Evolutionary conservation across 2,888 invertebrate species (phyloP).

Genomic region (Scaptomyza caliginosa): DNA sequence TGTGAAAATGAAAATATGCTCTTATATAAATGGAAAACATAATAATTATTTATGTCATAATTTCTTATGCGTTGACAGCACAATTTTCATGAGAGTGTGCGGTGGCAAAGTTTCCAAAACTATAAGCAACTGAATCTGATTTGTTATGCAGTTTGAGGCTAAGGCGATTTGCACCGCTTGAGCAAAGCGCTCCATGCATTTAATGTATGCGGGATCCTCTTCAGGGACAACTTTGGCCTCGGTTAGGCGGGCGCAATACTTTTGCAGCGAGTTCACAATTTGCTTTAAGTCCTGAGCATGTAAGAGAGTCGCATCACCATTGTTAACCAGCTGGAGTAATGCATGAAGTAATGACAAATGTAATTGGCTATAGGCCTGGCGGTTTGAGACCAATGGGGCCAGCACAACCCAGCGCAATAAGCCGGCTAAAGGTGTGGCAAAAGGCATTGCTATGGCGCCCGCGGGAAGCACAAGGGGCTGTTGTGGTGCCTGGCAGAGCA

Average conservation of each 20-base stretch:
- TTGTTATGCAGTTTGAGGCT: conserved; percentile 91
- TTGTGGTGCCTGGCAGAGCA: conserved; percentile 88
- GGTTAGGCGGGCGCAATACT: conserved; percentile 83
- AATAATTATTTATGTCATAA: conserved; percentile 24
- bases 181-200: conserved; percentile 90
- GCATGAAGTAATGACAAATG: conserved; percentile 89
- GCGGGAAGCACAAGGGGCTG: conserved; percentile 88
- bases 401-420: conserved; percentile 91
- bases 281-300: conserved; percentile 87
- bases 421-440: conserved; percentile 91
- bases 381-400: conserved; percentile 86
- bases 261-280: conserved; percentile 85
- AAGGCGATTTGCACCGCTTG: conserved; percentile 93
- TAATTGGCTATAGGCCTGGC: conserved; percentile 86
- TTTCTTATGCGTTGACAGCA: conserved; percentile 86
- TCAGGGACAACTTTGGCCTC: conserved; percentile 84
- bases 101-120: conserved; percentile 87
- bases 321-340: conserved; percentile 85
- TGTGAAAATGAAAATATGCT: neutral
- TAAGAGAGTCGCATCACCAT: conserved; percentile 86
- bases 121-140: conserved; percentile 88
- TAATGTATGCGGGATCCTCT: conserved; percentile 85
- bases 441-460: conserved; percentile 93
- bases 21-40: neutral
- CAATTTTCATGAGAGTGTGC: conserved; percentile 87